phyloP scores from a whole-genome alignment of 2,113 vertebrate species.

The Sinosuthora webbiana region DNA sequence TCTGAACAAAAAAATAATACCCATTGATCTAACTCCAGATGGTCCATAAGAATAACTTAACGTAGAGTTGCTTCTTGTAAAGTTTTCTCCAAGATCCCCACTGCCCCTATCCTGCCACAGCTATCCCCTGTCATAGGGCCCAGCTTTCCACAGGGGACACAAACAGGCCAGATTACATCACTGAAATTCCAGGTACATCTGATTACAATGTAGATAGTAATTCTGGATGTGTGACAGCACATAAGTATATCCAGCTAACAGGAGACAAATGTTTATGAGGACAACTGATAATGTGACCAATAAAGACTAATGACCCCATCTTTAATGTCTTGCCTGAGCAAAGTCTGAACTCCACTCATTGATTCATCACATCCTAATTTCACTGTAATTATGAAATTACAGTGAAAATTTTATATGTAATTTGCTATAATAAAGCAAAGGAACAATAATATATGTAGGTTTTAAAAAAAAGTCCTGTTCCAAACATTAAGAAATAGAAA shows the following conservation, averaged over 20 bases:
- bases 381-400: not conserved
- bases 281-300: not conserved
- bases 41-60: not conserved
- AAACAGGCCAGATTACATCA: not conserved
- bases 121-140: not conserved
- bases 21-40: not conserved
- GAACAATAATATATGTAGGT: not conserved
- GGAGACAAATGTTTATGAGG: not conserved
- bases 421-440: not conserved
- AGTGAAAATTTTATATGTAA: not conserved
- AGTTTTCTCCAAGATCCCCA: not conserved
- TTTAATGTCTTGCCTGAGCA: not conserved
- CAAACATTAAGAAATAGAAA: not conserved
- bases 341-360: not conserved
- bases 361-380: not conserved
- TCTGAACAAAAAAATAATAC: not conserved
- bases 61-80: not conserved
- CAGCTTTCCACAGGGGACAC: not conserved
- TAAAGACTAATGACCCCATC: not conserved
- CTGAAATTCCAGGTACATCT: not conserved
- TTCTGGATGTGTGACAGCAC: not conserved
- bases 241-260: not conserved
- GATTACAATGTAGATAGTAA: not conserved
- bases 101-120: not conserved
- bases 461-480: not conserved